A percentile compares a stretch with the other conserved stretches of the same genome.
phyloP scores from a whole-genome alignment of 2,797 vertebrate genomes.

The Bucorvus abyssinicus region DNA sequence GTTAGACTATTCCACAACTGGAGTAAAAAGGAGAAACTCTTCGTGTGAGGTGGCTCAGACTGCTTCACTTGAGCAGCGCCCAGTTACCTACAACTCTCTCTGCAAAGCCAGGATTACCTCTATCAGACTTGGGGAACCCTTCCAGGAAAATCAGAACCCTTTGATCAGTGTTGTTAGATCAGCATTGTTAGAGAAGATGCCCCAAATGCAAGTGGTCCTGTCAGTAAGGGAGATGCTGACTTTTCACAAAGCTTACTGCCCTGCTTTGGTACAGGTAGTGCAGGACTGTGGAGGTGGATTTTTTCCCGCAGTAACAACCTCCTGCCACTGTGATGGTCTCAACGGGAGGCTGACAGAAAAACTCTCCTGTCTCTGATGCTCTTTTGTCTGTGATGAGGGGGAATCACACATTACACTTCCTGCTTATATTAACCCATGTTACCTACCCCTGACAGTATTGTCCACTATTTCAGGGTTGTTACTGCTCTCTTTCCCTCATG shows the following conservation, averaged over 20 bases:
- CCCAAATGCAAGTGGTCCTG: neutral
- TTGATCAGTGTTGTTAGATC: neutral
- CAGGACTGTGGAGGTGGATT: neutral
- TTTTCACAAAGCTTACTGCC: neutral
- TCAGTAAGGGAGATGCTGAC: neutral
- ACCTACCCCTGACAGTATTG: neutral
- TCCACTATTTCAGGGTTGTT: neutral
- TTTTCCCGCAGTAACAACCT: accelerated
- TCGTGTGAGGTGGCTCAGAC: neutral
- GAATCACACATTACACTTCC: neutral
- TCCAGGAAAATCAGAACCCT: neutral
- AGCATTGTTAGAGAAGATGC: neutral
- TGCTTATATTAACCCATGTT: neutral
- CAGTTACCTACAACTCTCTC: neutral
- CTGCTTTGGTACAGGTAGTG: neutral
- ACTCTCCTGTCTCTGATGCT: neutral
- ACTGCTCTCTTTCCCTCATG: neutral
- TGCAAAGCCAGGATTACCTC: neutral
- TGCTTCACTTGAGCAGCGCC: neutral
- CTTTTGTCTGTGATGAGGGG: neutral
- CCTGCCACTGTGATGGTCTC: neutral
- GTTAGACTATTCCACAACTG: neutral
- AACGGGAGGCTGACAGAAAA: neutral
- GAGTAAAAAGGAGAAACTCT: neutral
- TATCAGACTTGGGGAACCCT: neutral